These are phyloP conservation scores for Apomyelois bistriatella DNA, from an alignment of 2,888 invertebrate genomes.

Conservation along the genomic window DNA sequence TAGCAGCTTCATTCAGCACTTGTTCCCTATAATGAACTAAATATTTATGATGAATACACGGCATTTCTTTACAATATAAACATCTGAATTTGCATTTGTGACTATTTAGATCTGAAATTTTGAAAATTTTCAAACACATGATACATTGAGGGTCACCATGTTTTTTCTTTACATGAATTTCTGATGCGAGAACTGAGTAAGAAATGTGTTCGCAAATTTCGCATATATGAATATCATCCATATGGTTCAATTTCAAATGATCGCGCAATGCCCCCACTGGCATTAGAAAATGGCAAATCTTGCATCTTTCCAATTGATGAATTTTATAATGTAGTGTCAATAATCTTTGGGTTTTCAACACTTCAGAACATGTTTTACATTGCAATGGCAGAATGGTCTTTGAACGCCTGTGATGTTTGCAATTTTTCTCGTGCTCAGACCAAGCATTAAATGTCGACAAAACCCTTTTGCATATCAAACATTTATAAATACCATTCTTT, in stretches of 20 bases:
- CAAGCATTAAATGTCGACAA: conserved; percentile 39
- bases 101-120: conserved; percentile 28
- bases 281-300: conserved; percentile 36
- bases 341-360: conserved; percentile 41
- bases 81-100: conserved; percentile 51
- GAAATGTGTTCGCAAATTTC: conserved; percentile 43
- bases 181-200: conserved; percentile 36
- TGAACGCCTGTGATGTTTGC: conserved; percentile 19
- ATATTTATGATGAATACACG: conserved; percentile 48
- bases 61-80: conserved; percentile 40
- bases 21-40: conserved; percentile 46
- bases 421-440: conserved; percentile 41
- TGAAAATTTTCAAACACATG: conserved; percentile 42
- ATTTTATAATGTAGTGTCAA: conserved; percentile 44
- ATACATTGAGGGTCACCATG: conserved; percentile 40
- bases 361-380: conserved; percentile 42
- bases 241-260: conserved; percentile 41
- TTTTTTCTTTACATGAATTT: conserved; percentile 38
- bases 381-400: conserved; percentile 36
- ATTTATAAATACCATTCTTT: conserved; percentile 31
- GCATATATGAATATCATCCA: conserved; percentile 35
- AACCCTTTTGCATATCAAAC: conserved; percentile 37
- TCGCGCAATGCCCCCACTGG: conserved; percentile 34
- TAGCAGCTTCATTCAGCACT: conserved; percentile 31
- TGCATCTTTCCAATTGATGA: conserved; percentile 39